Base-by-base conservation (phyloP, 1,140 invertebrate species). In the Tetramorium parvispinum region DNA sequence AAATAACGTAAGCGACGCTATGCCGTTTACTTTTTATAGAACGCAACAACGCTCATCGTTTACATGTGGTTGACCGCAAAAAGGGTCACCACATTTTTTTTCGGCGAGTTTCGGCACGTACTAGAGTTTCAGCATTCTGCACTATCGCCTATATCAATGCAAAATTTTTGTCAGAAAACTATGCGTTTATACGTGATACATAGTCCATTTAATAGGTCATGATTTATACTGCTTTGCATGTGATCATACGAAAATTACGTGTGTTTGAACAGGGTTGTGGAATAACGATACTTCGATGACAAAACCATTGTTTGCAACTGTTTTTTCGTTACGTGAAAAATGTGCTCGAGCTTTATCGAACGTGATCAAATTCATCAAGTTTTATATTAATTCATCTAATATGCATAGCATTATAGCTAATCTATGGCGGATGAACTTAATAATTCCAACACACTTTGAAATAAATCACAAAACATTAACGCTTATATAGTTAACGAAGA, bases 131-230 rank as follows among this genome's bases (percentile, higher is more conserved):
- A 27, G 51, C 24, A 16, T 51, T 32, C n/a, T 53, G 68, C 24
- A 5, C 11, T 16, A 65, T 13, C 32, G 63, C 11, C 46, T 71
- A 49, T 61, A 46, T 59, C 40, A 46, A 55, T 32, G 79, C 11
- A 57, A 75, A 73, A 75, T 43, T 73, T 59, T 75, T 46, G 79
- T 83, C 79, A 21, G 32, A 59, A 32, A 75, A 21, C 37, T 32
- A 7, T 27, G 18, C 53, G 13, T 13, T 59, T 49, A 27, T 73
- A 73, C n/a, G 21, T 6, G 24, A 5, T 32, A 40, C 5, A 27
- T 53, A 32, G 68, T 75, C 57, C 27, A 49, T 83, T 75, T 83
- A 83, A 49, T 57, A 73, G 53, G 68, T 83, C 79, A 75, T 37
- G 46, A 81, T 81, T 81, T 81, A 55, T 71, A 55, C 65, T 27